phyloP scores from a whole-genome alignment of 30 jellyfish, hydroid and myxozoan genomes.

The Turritopsis dohrnii region DNA sequence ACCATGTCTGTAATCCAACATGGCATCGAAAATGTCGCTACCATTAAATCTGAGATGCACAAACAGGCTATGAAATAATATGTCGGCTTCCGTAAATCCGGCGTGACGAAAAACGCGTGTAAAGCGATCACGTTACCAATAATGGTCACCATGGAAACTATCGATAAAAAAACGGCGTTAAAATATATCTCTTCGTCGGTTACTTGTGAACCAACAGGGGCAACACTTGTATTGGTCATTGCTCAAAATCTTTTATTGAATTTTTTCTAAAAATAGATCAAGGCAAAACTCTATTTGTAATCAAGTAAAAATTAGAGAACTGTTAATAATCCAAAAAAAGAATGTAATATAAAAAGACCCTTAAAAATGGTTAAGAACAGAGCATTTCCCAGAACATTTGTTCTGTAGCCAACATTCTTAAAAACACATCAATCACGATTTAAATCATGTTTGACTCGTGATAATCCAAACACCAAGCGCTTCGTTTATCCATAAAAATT shows the following conservation, averaged over 20 bases:
- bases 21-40: constrained; percentile 66
- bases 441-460: not conserved
- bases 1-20: constrained; percentile 56
- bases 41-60: constrained; percentile 77
- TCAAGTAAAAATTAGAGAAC: no score
- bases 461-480: not conserved
- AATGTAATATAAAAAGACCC: not conserved
- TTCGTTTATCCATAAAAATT: not conserved
- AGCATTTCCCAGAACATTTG: no score
- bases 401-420: not conserved
- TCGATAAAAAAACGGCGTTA: constrained; percentile 39
- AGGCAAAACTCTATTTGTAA: not conserved
- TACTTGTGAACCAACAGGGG: not conserved
- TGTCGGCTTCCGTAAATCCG: constrained; percentile 53
- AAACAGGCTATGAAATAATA: constrained; percentile 66
- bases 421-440: not conserved
- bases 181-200: constrained; percentile 15
- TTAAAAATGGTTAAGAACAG: no score
- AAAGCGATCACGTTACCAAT: constrained; percentile 70
- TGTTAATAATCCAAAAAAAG: no score
- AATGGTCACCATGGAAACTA: constrained; percentile 52
- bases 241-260: not conserved
- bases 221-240: not conserved
- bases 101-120: constrained; percentile 64
- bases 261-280: not conserved